Conservation (phyloP, 2,888 invertebrate genomes). For the Cephus rjabovi region DNA sequence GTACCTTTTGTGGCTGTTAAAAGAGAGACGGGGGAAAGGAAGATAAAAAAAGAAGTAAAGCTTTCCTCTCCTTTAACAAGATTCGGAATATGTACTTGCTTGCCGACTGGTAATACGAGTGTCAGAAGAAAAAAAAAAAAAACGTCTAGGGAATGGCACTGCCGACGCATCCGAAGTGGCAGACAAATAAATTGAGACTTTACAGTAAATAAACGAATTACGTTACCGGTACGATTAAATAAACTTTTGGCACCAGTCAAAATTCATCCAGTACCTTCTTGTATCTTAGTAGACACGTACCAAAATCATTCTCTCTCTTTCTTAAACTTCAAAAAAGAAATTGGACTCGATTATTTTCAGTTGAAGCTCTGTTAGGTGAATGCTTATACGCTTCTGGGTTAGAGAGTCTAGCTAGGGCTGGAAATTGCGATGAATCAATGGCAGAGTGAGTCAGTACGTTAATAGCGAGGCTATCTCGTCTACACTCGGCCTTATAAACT, state of each 20-base stretch:
- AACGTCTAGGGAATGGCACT: not conserved
- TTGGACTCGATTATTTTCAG: not conserved
- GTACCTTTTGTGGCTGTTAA: not conserved
- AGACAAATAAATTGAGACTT: conserved; percentile 1
- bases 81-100: not conserved
- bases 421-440: not conserved
- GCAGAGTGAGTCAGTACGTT: not conserved
- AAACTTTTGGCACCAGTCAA: conserved; percentile 1
- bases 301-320: not conserved
- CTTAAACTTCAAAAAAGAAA: not conserved
- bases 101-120: not conserved
- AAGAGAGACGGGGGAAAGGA: not conserved
- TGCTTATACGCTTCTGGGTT: not conserved
- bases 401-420: not conserved
- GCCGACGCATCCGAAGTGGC: not conserved
- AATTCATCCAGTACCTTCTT: not conserved
- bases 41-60: not conserved
- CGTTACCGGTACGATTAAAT: conserved; percentile 1
- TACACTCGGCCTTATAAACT: not conserved
- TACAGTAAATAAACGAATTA: conserved; percentile 6
- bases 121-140: not conserved
- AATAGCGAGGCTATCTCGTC: not conserved
- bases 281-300: not conserved
- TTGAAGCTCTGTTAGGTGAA: not conserved
- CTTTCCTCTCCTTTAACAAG: not conserved